Percentiles rank a stretch among this genome's conserved stretches.
These are phyloP conservation scores for Heteromurus nitidus DNA, from an alignment of 2,888 invertebrate species.

Conservation along the genomic window DNA sequence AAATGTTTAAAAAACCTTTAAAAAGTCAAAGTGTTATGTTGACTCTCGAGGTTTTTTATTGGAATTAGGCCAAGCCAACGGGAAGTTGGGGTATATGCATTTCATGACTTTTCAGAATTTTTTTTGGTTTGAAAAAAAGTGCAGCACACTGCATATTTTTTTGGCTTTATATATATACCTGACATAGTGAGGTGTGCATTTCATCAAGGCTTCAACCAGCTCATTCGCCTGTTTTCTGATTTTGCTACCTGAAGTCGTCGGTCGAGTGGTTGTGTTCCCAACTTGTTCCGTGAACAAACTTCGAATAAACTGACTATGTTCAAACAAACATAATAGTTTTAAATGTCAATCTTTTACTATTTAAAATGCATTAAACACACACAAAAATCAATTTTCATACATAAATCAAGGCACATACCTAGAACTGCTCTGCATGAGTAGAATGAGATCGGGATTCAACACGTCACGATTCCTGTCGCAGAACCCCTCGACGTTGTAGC, in stretches of 20 bases:
- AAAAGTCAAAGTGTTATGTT: constrained; percentile 15
- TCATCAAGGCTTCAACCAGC: constrained; percentile 81
- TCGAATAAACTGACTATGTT: constrained; percentile 78
- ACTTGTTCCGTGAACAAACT: constrained; percentile 80
- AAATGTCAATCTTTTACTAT: constrained; percentile 17
- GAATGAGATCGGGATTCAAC: constrained; percentile 81
- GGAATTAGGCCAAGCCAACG: constrained; percentile 42
- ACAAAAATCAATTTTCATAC: constrained; percentile 6
- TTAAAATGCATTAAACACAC: not conserved
- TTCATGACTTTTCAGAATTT: not conserved
- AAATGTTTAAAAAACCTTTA: not conserved
- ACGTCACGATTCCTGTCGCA: constrained; percentile 83
- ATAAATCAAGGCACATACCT: constrained; percentile 56
- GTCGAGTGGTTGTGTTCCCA: constrained; percentile 76
- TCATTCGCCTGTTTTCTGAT: constrained; percentile 82
- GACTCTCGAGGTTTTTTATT: constrained; percentile 10
- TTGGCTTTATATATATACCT: constrained; percentile 74
- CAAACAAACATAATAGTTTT: constrained; percentile 18
- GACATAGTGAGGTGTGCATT: constrained; percentile 83
- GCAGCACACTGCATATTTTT: not conserved
- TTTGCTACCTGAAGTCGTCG: constrained; percentile 82
- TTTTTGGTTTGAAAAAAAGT: not conserved
- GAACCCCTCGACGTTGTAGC: constrained; percentile 81
- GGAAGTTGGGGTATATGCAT: not conserved
- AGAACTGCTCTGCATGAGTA: constrained; percentile 81